These are phyloP conservation scores for Halocaridina rubra DNA, from an alignment of 2,888 invertebrate species.

Conservation along the genomic window DNA sequence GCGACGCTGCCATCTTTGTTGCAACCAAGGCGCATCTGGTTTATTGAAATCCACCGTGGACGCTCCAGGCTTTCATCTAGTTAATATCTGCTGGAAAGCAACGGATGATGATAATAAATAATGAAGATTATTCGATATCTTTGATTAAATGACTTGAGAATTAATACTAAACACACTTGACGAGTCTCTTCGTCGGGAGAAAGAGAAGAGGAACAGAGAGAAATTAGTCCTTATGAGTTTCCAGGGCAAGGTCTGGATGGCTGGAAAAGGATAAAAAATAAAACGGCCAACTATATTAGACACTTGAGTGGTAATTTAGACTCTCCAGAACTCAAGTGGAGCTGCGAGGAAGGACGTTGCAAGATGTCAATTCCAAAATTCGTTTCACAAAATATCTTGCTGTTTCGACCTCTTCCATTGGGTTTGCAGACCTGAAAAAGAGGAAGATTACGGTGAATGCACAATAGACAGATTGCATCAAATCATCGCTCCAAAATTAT, in stretches of 20 bases:
- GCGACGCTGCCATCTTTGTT: neutral
- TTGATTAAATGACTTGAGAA: slow-evolving; percentile 22
- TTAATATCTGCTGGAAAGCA: slow-evolving; percentile 27
- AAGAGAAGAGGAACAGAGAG: neutral
- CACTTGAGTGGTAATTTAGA: neutral
- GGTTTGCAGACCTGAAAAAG: too few species aligned
- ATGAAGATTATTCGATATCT: slow-evolving; percentile 34
- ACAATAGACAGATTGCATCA: too few species aligned
- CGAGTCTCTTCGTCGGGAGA: neutral
- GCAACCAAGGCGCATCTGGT: neutral
- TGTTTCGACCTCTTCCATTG: too few species aligned
- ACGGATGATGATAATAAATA: slow-evolving; percentile 35
- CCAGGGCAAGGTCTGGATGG: neutral
- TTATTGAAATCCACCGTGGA: slow-evolving; percentile 43
- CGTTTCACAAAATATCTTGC: neutral
- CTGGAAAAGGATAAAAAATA: too few species aligned
- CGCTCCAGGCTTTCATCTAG: slow-evolving; percentile 43
- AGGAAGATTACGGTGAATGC: too few species aligned
- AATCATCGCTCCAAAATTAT: too few species aligned
- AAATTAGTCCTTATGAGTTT: neutral
- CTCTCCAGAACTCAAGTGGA: neutral
- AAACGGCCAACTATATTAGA: neutral
- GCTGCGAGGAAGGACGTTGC: neutral
- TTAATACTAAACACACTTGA: neutral
- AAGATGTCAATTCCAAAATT: neutral